Evolutionary conservation across 2,113 vertebrate genomes (phyloP), one percentile per base, ranked within the genome.

Genomic region (Apeltes quadracus): DNA sequence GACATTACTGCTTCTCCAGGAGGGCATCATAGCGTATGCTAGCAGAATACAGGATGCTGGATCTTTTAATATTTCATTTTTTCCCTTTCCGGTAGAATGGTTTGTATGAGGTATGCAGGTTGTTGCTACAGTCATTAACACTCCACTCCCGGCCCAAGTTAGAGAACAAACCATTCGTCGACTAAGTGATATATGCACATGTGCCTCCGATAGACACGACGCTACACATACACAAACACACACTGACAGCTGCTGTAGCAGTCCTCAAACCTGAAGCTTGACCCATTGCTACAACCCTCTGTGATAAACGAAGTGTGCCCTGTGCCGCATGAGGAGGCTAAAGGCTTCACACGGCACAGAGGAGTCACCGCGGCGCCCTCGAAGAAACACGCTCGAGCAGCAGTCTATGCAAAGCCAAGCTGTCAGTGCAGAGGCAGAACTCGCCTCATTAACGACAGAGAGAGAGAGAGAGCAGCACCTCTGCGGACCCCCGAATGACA

Each of bases 381-480:
- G 9, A 65, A 70, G 69, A 71, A 72, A 44, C 38, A 66, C 34
- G 75, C 43, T 46, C 3, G 53, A 73, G 72, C 73, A 69, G 72
- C 34, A 44, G 76, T 73, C 63, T 32, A 83, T 87, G 85, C 77
- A 81, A 78, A 83, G 70, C 51, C 70, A 78, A 61, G 57, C 55
- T 69, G 75, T 76, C 79, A 46, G 73, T 55, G 54, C 12, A 23
- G 75, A 78, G 69, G 65, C 34, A 76, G 59, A 77, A 36, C 62
- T 67, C 29, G n/a, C 44, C 76, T 87, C 76, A 84, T 89, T 89
- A 85, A 73, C 39, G 6, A 13, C 69, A 23, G 63, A 53, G 56
- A 54, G 43, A 73, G 58, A 70, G 50, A n/a, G n/a, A n/a, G 51
- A 61, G 46, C 15, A n/a, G 13, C 59, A 78, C 62, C 29, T 78